Evolutionary conservation across 2,888 invertebrate species (phyloP).

Genomic region (Ectemnius lituratus): DNA sequence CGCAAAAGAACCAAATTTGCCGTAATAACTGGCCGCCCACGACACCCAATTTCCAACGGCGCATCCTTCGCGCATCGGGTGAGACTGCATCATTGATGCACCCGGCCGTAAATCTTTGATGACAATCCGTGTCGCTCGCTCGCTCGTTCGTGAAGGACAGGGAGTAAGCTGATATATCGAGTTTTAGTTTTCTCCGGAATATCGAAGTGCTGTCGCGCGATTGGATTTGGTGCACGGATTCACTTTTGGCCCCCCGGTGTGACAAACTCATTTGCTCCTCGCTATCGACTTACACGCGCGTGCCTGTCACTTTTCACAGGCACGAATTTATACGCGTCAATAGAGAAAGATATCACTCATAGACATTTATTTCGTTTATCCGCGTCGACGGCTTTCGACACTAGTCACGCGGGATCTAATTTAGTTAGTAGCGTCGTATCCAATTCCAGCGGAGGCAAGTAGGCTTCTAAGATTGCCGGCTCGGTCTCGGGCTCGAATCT

Average conservation of each 20-base stretch:
- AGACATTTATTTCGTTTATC: too few relatives aligned
- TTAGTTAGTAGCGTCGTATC: not conserved
- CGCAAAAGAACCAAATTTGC: conserved; percentile 46
- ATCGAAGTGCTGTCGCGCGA: conserved; percentile 5
- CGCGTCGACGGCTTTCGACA: too few relatives aligned
- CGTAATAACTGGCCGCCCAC: conserved; percentile 38
- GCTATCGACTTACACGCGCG: not conserved
- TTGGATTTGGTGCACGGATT: conserved; percentile 16
- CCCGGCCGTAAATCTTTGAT: conserved; percentile 26
- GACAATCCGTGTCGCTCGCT: conserved; percentile 15
- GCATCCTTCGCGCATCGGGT: conserved; percentile 14
- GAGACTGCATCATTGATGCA: conserved; percentile 33
- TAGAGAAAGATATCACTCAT: too few relatives aligned
- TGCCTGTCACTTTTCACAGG: too few relatives aligned
- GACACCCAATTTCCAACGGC: conserved; percentile 26
- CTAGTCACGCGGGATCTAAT: too few relatives aligned
- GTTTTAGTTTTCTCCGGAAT: conserved; percentile 12
- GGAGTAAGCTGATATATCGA: conserved; percentile 14
- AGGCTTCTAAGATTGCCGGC: conserved; percentile 1
- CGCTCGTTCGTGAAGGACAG: conserved; percentile 21
- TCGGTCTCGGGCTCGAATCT: not conserved
- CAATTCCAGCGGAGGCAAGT: not conserved
- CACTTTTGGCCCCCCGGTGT: not conserved
- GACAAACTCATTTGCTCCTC: conserved; percentile 1
- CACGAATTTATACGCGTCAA: too few relatives aligned